Percentiles rank a stretch among this genome's conserved stretches.
These are phyloP conservation scores for Erebia palarica DNA, from an alignment of 2,888 invertebrate species.

Conservation along the genomic window DNA sequence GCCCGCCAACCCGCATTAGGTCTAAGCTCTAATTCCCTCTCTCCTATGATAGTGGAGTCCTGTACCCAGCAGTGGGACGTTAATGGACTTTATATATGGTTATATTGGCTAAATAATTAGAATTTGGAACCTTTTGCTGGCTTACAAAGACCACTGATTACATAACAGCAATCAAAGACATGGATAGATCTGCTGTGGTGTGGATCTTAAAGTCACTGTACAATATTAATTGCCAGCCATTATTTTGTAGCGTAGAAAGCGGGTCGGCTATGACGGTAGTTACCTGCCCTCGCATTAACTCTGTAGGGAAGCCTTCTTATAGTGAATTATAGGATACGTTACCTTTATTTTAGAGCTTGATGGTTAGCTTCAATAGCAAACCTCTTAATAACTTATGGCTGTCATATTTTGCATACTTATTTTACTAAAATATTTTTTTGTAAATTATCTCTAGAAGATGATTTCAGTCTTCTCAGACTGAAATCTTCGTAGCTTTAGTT, in stretches of 20 bases:
- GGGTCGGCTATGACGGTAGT: conserved; percentile 60
- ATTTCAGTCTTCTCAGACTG: too few relatives aligned
- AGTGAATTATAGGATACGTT: neutral
- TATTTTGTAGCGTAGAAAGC: conserved; percentile 72
- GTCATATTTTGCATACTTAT: too few relatives aligned
- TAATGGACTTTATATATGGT: too few relatives aligned
- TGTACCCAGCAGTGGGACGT: too few relatives aligned
- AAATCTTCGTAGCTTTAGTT: too few relatives aligned
- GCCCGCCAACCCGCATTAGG: too few relatives aligned
- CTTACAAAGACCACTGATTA: neutral
- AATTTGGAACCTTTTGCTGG: neutral
- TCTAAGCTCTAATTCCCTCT: too few relatives aligned
- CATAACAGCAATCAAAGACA: conserved; percentile 15
- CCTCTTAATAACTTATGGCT: neutral
- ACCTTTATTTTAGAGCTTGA: neutral
- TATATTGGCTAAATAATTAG: neutral
- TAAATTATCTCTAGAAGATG: too few relatives aligned
- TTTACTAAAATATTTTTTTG: too few relatives aligned
- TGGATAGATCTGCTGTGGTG: conserved; percentile 6
- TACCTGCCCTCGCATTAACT: conserved; percentile 56
- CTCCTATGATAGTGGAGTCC: too few relatives aligned
- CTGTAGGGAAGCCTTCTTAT: conserved; percentile 43
- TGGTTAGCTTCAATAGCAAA: neutral
- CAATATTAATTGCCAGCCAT: conserved; percentile 68
- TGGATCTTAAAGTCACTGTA: conserved; percentile 33